Percentiles rank a stretch among this genome's conserved stretches.
Conservation (phyloP, 2,888 invertebrate species). For the Choristoneura rosaceana region DNA sequence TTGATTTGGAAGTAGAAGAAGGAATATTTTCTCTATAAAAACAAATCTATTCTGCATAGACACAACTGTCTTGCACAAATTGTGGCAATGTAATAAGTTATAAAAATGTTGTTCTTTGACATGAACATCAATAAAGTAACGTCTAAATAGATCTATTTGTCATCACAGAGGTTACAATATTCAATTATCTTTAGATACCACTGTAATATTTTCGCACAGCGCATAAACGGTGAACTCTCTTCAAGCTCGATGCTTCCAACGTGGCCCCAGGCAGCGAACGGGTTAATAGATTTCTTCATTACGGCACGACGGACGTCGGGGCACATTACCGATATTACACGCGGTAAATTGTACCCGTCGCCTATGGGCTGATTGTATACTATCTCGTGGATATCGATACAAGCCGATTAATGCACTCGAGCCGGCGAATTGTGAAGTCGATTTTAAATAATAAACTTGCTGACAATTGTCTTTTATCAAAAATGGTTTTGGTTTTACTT, state of each 20-base stretch:
- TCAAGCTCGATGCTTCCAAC: constrained; percentile 13
- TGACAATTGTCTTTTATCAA: too few species aligned
- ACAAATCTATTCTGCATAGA: too few species aligned
- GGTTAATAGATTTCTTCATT: constrained; percentile 61
- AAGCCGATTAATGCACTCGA: constrained; percentile 1
- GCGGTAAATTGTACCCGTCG: constrained; percentile 47
- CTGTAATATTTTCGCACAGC: background rate
- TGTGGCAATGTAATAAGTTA: too few species aligned
- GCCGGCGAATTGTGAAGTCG: background rate
- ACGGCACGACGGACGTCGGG: constrained; percentile 48
- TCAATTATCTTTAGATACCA: too few species aligned
- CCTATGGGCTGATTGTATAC: constrained; percentile 43
- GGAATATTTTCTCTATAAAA: too few species aligned
- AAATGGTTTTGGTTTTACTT: too few species aligned
- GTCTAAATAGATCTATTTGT: too few species aligned
- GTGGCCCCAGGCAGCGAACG: constrained; percentile 43
- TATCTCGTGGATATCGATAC: constrained; percentile 40
- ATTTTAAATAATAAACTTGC: background rate
- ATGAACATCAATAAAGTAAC: too few species aligned
- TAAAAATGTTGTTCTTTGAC: too few species aligned
- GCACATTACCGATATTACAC: constrained; percentile 55
- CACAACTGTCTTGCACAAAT: too few species aligned
- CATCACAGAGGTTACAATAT: too few species aligned
- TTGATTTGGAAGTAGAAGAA: too few species aligned
- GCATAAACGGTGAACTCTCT: constrained; percentile 20